Evolutionary conservation across 2,113 vertebrate genomes (phyloP), one percentile per base, ranked within the genome.

Genomic region (Nothoprocta perdicaria): DNA sequence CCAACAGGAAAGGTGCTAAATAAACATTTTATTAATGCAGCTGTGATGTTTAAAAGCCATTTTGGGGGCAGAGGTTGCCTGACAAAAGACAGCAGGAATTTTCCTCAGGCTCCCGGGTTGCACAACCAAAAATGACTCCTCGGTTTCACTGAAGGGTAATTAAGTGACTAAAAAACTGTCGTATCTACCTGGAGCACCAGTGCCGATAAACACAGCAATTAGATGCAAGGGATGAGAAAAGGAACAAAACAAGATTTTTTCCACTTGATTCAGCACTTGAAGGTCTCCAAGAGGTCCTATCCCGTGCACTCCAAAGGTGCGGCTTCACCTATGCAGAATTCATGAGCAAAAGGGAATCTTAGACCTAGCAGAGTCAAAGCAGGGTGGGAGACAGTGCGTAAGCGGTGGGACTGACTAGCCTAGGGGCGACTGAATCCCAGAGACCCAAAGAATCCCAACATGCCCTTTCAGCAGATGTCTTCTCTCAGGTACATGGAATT

Each of bases 1-100:
- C 96, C 91, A 79, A 75, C 82, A 93, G 81, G 80, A 96, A 95
- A 96, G 96, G 96, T 96, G 96, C 96, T 96, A 96, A 96, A 96
- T 96, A 96, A 96, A 96, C 96, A 79, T 96, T 96, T 96, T 92
- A 96, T 94, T 96, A 96, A 91, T 89, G 91, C 85, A 78, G 69
- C 67, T 86, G 61, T 81, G 89, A 75, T 92, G 92, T 74, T 86
- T 81, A 80, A 80, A 84, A 91, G 88, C 94, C 50, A 31, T 89
- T 90, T 94, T 80, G 77, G 74, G 91, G 96, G 78, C 62, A 67
- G 89, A 95, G 84, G 62, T 68, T 66, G 57, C 29, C 66, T 88
- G 71, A 91, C 63, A 69, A 57, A 86, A 94, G 73, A 67, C 60
- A 82, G 66, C 53, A 48, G 72, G 85, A 52, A 67, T 89, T 89